These are phyloP conservation scores for Platycnemis pennipes DNA, from an alignment of 2,888 invertebrate genomes.

Conservation along the genomic window DNA sequence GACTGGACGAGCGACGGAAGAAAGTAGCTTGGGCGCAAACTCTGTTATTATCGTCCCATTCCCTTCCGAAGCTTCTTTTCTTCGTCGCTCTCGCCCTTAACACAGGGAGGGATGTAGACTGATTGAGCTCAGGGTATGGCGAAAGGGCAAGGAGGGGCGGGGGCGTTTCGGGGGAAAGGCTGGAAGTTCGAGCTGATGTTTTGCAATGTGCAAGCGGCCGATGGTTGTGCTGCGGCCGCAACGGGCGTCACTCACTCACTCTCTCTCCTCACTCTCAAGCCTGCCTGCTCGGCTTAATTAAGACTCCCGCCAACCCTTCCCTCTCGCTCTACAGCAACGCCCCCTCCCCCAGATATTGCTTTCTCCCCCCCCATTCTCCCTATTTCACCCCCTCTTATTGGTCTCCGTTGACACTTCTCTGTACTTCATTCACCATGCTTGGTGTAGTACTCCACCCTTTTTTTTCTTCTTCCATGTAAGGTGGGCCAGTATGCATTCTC, in stretches of 20 bases:
- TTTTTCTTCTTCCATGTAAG: no score
- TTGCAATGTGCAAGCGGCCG: slow-evolving; percentile 8
- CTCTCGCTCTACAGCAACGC: not conserved
- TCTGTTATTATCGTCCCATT: slow-evolving; percentile 22
- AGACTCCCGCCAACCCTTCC: slow-evolving; percentile 3
- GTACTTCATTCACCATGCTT: not conserved
- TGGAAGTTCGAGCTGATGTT: not conserved
- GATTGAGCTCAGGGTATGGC: not conserved
- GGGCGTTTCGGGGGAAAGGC: not conserved
- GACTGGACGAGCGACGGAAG: not conserved
- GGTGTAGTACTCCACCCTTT: no score
- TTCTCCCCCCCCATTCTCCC: not conserved
- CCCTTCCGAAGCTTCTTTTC: not conserved
- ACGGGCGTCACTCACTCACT: slow-evolving; percentile 18
- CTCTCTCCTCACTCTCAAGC: not conserved
- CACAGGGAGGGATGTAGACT: not conserved
- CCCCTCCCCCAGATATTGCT: not conserved
- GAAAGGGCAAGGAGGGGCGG: not conserved
- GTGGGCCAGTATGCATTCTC: no score
- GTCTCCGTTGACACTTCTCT: no score
- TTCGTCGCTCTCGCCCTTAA: not conserved
- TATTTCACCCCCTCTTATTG: no score
- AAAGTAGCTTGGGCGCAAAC: not conserved
- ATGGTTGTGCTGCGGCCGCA: slow-evolving; percentile 39
- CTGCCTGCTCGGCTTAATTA: slow-evolving; percentile 46